Conservation (phyloP, 2,797 vertebrate genomes). For the Pseudochirops cupreus region DNA sequence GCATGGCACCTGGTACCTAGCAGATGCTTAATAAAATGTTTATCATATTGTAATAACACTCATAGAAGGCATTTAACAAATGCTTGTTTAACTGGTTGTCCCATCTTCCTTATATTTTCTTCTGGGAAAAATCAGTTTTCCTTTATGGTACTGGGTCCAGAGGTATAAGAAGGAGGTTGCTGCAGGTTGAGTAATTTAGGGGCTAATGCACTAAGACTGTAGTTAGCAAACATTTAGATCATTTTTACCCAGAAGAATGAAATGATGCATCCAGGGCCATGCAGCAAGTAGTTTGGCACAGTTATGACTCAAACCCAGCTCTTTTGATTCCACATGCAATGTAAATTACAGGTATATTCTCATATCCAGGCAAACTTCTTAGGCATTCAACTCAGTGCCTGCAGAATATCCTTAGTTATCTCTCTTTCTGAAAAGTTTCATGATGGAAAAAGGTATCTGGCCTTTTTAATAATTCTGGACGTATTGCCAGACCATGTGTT, state of each 20-base stretch:
- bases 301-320: not conserved
- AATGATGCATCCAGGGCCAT: not conserved
- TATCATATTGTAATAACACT: not conserved
- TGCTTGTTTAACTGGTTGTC: not conserved
- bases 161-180: not conserved
- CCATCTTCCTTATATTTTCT: not conserved
- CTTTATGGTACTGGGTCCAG: not conserved
- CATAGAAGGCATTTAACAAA: not conserved
- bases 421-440: slow-evolving; percentile 11
- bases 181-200: not conserved
- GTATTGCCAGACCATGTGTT: not conserved
- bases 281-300: not conserved
- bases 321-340: not conserved
- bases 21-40: not conserved
- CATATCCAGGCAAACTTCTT: not conserved
- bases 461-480: slow-evolving; percentile 49
- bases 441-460: slow-evolving; percentile 17
- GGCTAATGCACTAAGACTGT: not conserved
- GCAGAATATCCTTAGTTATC: not conserved
- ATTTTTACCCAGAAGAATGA: not conserved
- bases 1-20: not conserved
- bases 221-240: not conserved
- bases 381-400: not conserved
- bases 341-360: too few species aligned
- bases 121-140: not conserved